Percentiles rank a stretch among this genome's conserved stretches.
Evolutionary conservation across 2,113 vertebrate genomes (phyloP).

Genomic region (human): GRCh38 chr3:119956001-119956500

Average conservation of each 20-base stretch:
- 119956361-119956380: not conserved
- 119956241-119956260: not conserved
- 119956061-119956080: not conserved
- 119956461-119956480: not conserved
- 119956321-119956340: not conserved
- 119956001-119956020: not conserved
- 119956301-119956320: not conserved
- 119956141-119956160: not conserved
- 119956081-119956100: not conserved
- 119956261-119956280: not conserved
- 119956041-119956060: not conserved
- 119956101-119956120: not conserved
- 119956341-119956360: not conserved
- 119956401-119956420: not conserved
- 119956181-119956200: not conserved
- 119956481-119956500: not conserved
- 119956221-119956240: not conserved
- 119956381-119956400: not conserved
- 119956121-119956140: not conserved
- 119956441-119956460: not conserved
- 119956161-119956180: not conserved
- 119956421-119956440: not conserved
- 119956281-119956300: not conserved
- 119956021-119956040: not conserved
- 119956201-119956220: not conserved